phyloP scores from a whole-genome alignment of 2,888 invertebrate species.

The Cerceris rybyensis region DNA sequence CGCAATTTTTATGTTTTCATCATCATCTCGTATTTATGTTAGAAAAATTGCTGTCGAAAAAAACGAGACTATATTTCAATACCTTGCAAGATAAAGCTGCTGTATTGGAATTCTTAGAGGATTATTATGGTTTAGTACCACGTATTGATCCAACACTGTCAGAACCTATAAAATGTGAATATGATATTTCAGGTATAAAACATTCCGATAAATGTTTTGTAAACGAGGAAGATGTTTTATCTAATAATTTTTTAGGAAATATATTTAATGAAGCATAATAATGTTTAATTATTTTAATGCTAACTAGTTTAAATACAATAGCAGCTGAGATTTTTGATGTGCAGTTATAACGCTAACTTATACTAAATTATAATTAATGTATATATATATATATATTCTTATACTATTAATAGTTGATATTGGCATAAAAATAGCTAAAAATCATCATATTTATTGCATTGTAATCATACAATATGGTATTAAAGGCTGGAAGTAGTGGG shows the following conservation, averaged over 20 bases:
- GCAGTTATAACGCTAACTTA: not conserved
- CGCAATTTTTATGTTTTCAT: slow-evolving; percentile 92
- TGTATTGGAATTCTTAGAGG: slow-evolving; percentile 88
- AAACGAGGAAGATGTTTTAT: slow-evolving; percentile 44
- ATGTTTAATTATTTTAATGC: too few species aligned
- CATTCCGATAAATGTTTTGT: slow-evolving; percentile 21
- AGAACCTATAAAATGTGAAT: slow-evolving; percentile 46
- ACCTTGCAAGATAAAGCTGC: slow-evolving; percentile 86
- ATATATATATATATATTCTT: too few species aligned
- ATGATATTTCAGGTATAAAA: slow-evolving; percentile 12
- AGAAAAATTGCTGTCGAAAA: slow-evolving; percentile 89
- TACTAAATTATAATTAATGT: too few species aligned
- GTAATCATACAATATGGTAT: too few species aligned
- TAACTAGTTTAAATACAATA: too few species aligned
- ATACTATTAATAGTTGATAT: too few species aligned
- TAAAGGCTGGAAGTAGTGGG: not conserved
- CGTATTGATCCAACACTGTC: slow-evolving; percentile 42
- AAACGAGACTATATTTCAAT: slow-evolving; percentile 91
- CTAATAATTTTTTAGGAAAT: slow-evolving; percentile 55
- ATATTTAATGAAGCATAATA: slow-evolving; percentile 53
- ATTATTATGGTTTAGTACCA: slow-evolving; percentile 83
- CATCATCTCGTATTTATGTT: slow-evolving; percentile 98
- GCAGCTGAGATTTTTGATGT: too few species aligned
- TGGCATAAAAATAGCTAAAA: too few species aligned
- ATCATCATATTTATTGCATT: too few species aligned